Evolutionary conservation across 2,888 invertebrate genomes (phyloP), one percentile per base, ranked within the genome.

Genomic region (Dynastes maya): DNA sequence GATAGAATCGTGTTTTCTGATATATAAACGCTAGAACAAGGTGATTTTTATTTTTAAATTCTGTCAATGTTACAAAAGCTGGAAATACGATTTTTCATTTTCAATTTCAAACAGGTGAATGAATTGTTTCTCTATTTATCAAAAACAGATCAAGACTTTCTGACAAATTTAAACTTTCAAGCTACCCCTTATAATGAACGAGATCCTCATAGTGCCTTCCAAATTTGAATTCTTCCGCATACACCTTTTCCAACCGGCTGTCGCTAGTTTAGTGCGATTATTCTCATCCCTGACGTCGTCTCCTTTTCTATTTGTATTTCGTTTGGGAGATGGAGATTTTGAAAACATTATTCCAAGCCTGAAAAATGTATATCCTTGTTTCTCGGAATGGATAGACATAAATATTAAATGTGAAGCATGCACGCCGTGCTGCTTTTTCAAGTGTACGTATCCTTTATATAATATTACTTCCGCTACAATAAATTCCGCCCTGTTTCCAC

Each of bases 351-450:
- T 61, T 74, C 61, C 72, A 61, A 74, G 61, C 72, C 72, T 74
- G 72, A 74, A 74, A 74, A 74, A 74, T 74, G 72, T 74, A 61
- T 74, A 74, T 45, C 72, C 27, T 74, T 61, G 72, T 74, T 61
- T 74, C 61, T 74, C 61, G 61, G 55, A 63, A 74, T 74, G 72
- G 72, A 74, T 74, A 74, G 58, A 74, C 72, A 74, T 74, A 74
- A 74, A 74, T 74, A 74, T 74, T 74, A 74, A 74, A 74, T 74
- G 72, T 74, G 72, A 74, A 49, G 61, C 72, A 40, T 74, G 45
- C 61, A 72, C 72, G 61, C 61, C 61, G 40, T 61, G 63, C 72
- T 74, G 72, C 61, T 74, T 63, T 74, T 74, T 61, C 72, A 45
- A 74, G 72, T 61, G 72, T 58, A 72, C 72, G 40, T 72, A 74